Base-by-base conservation (phyloP, 2,888 invertebrate genomes). In the Portevinia maculata region DNA sequence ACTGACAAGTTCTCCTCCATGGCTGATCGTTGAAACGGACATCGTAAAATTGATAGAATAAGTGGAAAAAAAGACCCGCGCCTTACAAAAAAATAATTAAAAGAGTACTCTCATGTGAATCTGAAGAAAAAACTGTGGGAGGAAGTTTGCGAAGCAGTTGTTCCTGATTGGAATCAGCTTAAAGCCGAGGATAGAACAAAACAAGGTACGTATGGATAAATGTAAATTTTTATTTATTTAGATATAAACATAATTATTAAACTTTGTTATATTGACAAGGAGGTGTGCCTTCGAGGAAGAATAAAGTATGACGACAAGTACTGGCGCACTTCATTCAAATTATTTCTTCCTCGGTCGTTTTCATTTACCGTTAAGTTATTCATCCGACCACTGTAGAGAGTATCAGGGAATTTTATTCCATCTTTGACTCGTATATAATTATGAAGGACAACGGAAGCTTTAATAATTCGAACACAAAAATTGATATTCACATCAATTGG, bases 121-220 rank as follows among this genome's bases (percentile, higher is more conserved):
- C 8, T 39, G 3, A 59, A 59, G 59, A 39, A 39, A 24, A 37
- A 15, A 59, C 15, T 59, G 21, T 59, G 59, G 59, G 39, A 13
- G 24, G 24, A 60, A 60, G 60, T 60, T 21, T 60, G 21, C n/a
- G 19, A 59, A 59, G 59, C 39, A 59, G 41, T 41, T 37, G 59
- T 59, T 34, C 39, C 59, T 41, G 28, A 41, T 41, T 59, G 59
- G 59, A 59, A 39, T 19, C 7, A 24, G 19, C 59, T 59, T 37
- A 30, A 7, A 7, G 4, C 30, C 44, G 13, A 44, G 8, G 44
- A 44, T 39, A 60, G 21, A 60, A 19, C 15, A 28, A 44, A 60
- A 21, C 44, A 44, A 60, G 28, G 60, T 44, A 60, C 60, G 60
- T 60, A 59, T 21, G 2, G 6, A 34, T 34, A 34, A 3, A 30